Evolutionary conservation across 2,113 vertebrate genomes (phyloP).

Genomic region (Periophthalmus modestus): DNA sequence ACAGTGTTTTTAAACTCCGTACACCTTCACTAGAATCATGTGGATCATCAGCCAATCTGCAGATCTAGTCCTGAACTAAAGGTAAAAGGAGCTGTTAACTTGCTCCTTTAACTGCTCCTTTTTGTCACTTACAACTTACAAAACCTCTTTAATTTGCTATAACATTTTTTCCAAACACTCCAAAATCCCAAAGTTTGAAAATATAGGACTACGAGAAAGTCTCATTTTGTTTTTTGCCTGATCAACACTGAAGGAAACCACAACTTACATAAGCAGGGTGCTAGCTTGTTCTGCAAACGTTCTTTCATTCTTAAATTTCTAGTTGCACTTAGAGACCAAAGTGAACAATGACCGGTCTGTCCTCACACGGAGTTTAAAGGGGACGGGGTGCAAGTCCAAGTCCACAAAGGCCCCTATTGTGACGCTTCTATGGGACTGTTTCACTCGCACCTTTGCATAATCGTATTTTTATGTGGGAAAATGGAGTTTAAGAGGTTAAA

Average conservation of each 20-base stretch:
- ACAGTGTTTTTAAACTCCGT: too few relatives aligned
- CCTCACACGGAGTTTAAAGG: slow-evolving; percentile 4
- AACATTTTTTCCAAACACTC: too few relatives aligned
- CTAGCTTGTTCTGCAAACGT: background rate
- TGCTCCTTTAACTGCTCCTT: too few relatives aligned
- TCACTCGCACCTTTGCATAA: slow-evolving; percentile 7
- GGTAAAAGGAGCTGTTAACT: too few relatives aligned
- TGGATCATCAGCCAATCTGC: too few relatives aligned
- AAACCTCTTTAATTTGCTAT: too few relatives aligned
- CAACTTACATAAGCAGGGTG: background rate
- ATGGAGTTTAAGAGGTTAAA: too few relatives aligned
- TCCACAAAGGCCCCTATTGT: slow-evolving; percentile 48
- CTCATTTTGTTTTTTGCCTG: background rate
- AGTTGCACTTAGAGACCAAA: background rate
- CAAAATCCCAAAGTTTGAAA: background rate
- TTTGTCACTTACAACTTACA: too few relatives aligned
- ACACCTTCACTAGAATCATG: too few relatives aligned
- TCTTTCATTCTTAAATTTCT: background rate
- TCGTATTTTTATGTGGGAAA: slow-evolving; percentile 6
- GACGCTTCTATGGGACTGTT: background rate
- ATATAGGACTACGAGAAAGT: background rate
- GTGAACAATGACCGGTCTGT: slow-evolving; percentile 35
- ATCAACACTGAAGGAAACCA: background rate
- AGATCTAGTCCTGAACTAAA: too few relatives aligned
- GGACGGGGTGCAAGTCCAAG: background rate